Evolutionary conservation across 1,140 invertebrate genomes (phyloP).

Genomic region (Monochamus saltuarius): DNA sequence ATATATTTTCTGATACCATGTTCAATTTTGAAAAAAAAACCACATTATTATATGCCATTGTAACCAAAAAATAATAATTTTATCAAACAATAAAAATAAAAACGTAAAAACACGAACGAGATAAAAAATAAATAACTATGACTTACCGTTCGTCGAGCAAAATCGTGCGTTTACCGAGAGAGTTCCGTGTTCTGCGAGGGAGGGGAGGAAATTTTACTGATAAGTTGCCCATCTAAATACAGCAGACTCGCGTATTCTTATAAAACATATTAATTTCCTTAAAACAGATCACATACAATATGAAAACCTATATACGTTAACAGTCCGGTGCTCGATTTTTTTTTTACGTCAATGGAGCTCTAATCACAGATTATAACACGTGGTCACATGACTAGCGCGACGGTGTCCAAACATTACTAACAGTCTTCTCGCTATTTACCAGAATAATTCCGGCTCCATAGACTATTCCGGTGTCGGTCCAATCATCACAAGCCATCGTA

Average conservation of each 20-base stretch:
- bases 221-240: constrained; percentile 14
- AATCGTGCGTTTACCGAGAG: not conserved
- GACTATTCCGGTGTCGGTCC: not conserved
- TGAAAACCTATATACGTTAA: constrained; percentile 37
- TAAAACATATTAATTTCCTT: constrained; percentile 1
- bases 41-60: no score
- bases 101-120: no score
- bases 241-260: not conserved
- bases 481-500: not conserved
- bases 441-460: not conserved
- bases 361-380: constrained; percentile 51
- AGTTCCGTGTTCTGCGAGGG: no score
- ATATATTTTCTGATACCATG: no score
- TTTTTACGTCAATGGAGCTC: constrained; percentile 35
- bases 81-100: no score
- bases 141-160: no score
- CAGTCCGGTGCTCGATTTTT: constrained; percentile 37
- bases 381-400: constrained; percentile 52
- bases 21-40: no score
- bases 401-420: constrained; percentile 45
- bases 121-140: no score
- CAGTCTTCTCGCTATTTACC: constrained; percentile 38
- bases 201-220: not conserved
- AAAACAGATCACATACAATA: constrained; percentile 44
- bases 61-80: no score